Percentiles rank a stretch among this genome's conserved stretches.
These are phyloP conservation scores for Enteromius argenteus DNA, from an alignment of 2,797 vertebrate species.

Conservation along the genomic window DNA sequence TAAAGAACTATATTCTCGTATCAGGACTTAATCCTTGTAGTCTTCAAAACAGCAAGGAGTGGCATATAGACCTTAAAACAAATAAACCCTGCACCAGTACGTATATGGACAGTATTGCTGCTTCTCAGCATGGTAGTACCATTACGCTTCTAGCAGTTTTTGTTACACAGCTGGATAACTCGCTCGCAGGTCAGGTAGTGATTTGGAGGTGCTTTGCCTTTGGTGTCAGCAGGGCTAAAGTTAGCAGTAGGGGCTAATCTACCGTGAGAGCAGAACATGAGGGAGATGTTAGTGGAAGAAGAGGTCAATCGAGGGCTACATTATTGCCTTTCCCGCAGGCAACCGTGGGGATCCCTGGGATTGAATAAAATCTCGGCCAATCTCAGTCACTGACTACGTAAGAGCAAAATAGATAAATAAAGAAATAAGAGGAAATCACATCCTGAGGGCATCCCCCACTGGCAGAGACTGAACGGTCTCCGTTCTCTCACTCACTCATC, in stretches of 20 bases:
- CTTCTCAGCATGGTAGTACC: background rate
- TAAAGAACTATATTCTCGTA: background rate
- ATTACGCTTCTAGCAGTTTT: background rate
- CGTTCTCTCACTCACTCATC: slow-evolving; percentile 60
- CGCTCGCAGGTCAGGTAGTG: background rate
- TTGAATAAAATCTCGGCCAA: slow-evolving; percentile 62
- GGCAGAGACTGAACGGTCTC: slow-evolving; percentile 71
- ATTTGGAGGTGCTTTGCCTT: slow-evolving; percentile 11
- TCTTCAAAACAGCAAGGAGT: background rate
- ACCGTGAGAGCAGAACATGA: slow-evolving; percentile 52
- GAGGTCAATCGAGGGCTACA: slow-evolving; percentile 62
- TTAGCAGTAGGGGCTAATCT: slow-evolving; percentile 59
- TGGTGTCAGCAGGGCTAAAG: slow-evolving; percentile 28
- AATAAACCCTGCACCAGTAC: background rate
- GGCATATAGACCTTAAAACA: background rate
- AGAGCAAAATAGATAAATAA: slow-evolving; percentile 68
- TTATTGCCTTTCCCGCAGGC: slow-evolving; percentile 67
- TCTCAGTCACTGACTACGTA: slow-evolving; percentile 68
- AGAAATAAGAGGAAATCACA: slow-evolving; percentile 74
- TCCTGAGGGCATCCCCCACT: slow-evolving; percentile 77
- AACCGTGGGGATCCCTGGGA: slow-evolving; percentile 72
- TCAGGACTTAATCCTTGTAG: background rate
- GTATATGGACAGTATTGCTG: background rate
- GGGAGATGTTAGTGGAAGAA: slow-evolving; percentile 28
- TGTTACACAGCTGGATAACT: slow-evolving; percentile 17